phyloP scores from a whole-genome alignment of 2,797 vertebrate species.

The Acanthurus tractus region DNA sequence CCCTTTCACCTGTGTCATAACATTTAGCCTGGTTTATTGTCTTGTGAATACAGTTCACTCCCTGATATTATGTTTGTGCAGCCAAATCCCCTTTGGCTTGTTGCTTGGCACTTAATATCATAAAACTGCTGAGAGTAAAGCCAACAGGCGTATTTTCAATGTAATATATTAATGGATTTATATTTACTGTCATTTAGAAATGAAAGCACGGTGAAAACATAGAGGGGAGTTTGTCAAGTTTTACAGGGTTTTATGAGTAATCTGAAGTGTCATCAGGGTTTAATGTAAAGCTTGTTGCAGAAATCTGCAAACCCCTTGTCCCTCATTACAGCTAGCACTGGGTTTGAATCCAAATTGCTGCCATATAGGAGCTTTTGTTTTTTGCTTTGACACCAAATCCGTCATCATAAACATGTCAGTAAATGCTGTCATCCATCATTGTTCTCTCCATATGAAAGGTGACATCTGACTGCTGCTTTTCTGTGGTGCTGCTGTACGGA shows the following conservation, averaged over 20 bases:
- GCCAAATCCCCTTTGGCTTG: slow-evolving; percentile 52
- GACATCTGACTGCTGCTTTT: too few relatives aligned
- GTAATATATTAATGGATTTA: background rate
- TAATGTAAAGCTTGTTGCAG: too few relatives aligned
- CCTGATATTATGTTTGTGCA: slow-evolving; percentile 45
- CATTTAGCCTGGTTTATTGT: slow-evolving; percentile 19
- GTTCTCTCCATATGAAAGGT: too few relatives aligned
- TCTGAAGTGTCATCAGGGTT: slow-evolving; percentile 5
- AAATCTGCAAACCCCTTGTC: too few relatives aligned
- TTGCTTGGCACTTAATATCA: slow-evolving; percentile 43
- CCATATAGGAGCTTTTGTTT: too few relatives aligned
- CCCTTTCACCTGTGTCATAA: slow-evolving; percentile 9
- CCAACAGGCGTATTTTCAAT: slow-evolving; percentile 14
- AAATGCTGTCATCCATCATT: too few relatives aligned
- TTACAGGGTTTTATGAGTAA: background rate
- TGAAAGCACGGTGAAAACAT: background rate
- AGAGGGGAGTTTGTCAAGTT: background rate
- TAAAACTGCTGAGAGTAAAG: slow-evolving; percentile 33
- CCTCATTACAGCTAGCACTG: too few relatives aligned
- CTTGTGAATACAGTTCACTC: slow-evolving; percentile 21
- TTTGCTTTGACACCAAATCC: too few relatives aligned
- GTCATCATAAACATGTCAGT: too few relatives aligned
- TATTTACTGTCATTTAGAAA: slow-evolving; percentile 19
- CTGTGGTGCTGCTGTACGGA: too few relatives aligned
- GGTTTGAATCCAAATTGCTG: too few relatives aligned